Conservation (phyloP, 2,113 vertebrate species). For the Dermatemys mawii region DNA sequence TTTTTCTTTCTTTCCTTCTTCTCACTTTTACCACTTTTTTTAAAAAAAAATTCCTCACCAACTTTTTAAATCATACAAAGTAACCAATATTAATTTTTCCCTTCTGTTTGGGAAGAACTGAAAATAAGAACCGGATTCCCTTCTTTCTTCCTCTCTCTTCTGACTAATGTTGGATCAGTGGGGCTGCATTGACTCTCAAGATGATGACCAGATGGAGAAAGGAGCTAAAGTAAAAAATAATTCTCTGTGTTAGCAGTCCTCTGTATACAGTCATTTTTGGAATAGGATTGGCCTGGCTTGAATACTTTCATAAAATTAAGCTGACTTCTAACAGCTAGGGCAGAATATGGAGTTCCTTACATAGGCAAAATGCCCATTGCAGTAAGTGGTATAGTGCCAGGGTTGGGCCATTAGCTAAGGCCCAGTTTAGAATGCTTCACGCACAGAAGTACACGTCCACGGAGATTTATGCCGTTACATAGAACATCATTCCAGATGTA, state of each 20-base stretch:
- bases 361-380: slow-evolving; percentile 22
- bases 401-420: slow-evolving; percentile 32
- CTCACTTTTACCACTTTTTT: neutral
- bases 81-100: slow-evolving; percentile 26
- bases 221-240: neutral
- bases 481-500: neutral
- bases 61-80: neutral
- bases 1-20: slow-evolving; percentile 27
- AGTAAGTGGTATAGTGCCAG: neutral
- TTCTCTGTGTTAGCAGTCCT: neutral
- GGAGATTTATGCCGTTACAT: neutral
- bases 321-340: neutral
- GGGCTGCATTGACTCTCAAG: neutral
- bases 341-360: neutral
- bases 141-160: neutral
- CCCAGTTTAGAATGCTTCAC: slow-evolving; percentile 51
- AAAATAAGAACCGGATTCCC: neutral
- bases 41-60: neutral
- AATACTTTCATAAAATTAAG: neutral
- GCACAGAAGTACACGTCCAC: neutral
- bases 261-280: fast-evolving
- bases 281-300: neutral
- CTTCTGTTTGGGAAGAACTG: neutral
- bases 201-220: neutral
- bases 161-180: neutral